Base-by-base conservation (phyloP, 2,113 vertebrate genomes). In the Tyrannus savana region DNA sequence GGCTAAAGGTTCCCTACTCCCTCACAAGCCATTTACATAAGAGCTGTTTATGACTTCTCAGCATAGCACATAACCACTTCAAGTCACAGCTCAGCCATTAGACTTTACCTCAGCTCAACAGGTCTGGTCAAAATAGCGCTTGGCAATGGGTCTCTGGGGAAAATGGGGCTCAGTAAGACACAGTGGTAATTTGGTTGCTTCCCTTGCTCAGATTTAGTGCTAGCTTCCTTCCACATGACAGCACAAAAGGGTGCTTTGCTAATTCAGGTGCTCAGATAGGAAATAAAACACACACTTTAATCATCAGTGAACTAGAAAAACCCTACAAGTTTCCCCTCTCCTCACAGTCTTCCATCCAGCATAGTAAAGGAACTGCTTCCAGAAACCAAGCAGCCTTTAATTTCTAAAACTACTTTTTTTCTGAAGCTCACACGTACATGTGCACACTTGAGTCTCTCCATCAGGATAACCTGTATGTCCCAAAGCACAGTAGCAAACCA, bases 1-100 rank as follows among this genome's bases (percentile, higher is more conserved):
- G 76, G 75, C 35, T 93, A 84, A 95, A 96, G 59, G 75, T 76
- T 95, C 87, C 75, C 33, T n/a, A 77, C 92, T 94, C 78, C 85
- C 72, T 88, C 88, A 86, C 91, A 94, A 95, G 90, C 63, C 78
- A 86, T 96, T 95, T 97, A 77, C 87, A 93, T 96, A 93, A 97
- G 87, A 91, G 72, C 68, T 94, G 93, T 96, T 96, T 95, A 94
- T 96, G 87, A 90, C 50, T 93, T 88, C 90, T 95, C 84, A 74
- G 62, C 52, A 83, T 44, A 94, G 55, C 87, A 71, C 68, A 73
- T 63, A 96, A 94, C 84, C 91, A 93, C 77, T 93, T 91, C 73
- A 96, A 93, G 78, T 53, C 75, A 55, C 53, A 71, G 37, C 27
- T 91, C 84, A 79, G 39, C 59, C 67, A 62, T 83, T 72, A 85